A percentile compares a stretch with the other conserved stretches of the same genome.
phyloP scores from a whole-genome alignment of 2,888 invertebrate species.

The Diarsia dahlii region DNA sequence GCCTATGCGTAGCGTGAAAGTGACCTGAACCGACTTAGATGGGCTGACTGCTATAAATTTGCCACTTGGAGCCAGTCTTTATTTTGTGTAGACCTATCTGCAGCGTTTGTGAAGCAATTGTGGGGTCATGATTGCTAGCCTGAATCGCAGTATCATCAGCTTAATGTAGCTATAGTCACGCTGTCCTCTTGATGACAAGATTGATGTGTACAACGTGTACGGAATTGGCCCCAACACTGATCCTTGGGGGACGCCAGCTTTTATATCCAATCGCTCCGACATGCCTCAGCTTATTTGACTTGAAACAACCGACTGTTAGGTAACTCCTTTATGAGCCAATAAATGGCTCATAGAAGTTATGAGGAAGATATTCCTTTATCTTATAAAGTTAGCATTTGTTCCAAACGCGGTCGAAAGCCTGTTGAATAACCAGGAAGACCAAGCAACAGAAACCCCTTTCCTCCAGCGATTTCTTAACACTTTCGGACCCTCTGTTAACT shows the following conservation, averaged over 20 bases:
- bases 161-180: neutral
- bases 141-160: neutral
- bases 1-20: too few relatives aligned
- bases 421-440: neutral
- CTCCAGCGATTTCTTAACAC: too few relatives aligned
- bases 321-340: neutral
- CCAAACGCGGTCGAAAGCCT: neutral
- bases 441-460: too few relatives aligned
- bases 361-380: neutral
- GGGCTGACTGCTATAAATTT: too few relatives aligned
- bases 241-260: neutral
- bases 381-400: neutral
- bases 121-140: neutral
- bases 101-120: too few relatives aligned
- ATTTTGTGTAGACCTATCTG: too few relatives aligned
- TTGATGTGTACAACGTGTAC: neutral
- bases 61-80: too few relatives aligned
- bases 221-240: neutral
- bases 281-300: neutral
- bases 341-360: neutral
- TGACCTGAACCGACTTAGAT: too few relatives aligned
- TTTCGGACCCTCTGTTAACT: too few relatives aligned
- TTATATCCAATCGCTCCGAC: neutral
- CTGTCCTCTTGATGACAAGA: neutral
- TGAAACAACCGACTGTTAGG: neutral